phyloP scores from a whole-genome alignment of 2,797 vertebrate genomes.

The Lepidocolaptes lacrymiger region DNA sequence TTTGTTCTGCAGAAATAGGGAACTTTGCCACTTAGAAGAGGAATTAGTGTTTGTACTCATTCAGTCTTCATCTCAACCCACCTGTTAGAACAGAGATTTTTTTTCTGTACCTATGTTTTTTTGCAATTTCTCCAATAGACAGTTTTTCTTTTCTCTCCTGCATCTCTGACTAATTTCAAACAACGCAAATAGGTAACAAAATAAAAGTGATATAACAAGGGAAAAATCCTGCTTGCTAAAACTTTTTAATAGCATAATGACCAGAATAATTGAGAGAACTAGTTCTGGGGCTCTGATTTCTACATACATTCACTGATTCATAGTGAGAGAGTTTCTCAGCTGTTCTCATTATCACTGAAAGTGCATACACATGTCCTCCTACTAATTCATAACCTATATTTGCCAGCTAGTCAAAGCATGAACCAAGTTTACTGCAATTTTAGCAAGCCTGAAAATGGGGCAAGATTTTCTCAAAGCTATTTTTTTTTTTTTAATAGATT shows the following conservation, averaged over 20 bases:
- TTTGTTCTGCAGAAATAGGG: not conserved
- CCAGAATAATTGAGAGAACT: not conserved
- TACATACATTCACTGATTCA: slow-evolving; percentile 14
- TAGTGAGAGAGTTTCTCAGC: slow-evolving; percentile 18
- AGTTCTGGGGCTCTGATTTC: not conserved
- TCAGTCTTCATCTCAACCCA: not conserved
- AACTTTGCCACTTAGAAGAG: not conserved
- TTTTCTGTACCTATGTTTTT: not conserved
- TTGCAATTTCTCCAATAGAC: not conserved
- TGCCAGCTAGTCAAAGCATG: slow-evolving; percentile 29
- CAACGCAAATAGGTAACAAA: not conserved
- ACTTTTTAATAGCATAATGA: not conserved
- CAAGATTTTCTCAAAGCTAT: slow-evolving; percentile 27
- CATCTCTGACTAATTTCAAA: not conserved
- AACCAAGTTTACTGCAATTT: slow-evolving; percentile 27
- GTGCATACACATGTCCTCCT: slow-evolving; percentile 32
- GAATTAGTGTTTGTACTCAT: not conserved
- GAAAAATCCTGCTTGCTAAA: not conserved
- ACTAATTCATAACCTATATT: slow-evolving; percentile 43
- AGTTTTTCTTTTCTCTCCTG: not conserved
- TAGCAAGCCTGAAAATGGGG: slow-evolving; percentile 31
- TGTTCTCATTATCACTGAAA: slow-evolving; percentile 39
- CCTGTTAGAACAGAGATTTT: not conserved
- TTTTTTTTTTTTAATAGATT: slow-evolving; percentile 36
- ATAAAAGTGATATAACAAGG: not conserved